Evolutionary conservation across 1,140 invertebrate species (phyloP), one percentile per base, ranked within the genome.

Genomic region (Uloborus diversus): DNA sequence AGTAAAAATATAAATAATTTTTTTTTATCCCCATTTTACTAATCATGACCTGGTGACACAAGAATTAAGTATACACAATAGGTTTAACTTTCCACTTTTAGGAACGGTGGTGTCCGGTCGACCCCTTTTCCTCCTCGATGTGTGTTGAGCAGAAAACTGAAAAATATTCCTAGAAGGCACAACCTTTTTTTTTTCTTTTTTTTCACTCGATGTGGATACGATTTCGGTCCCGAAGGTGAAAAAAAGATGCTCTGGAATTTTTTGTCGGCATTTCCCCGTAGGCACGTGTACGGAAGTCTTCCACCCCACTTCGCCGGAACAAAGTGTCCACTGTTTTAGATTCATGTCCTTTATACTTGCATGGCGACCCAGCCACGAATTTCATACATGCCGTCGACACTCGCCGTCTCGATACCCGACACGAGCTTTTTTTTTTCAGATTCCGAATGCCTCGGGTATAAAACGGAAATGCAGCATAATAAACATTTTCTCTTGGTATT

Each of bases 1-100:
- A 70, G 53, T n/a, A 73, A 61, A 73, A 73, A 73, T 61, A 53
- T 32, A 47, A 73, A 73, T 61, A 73, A 73, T n/a, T 30, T n/a
- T 37, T 35, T 5, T 17, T 14, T 35, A 73, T 47, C 32, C 47
- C 30, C 35, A 61, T 73, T 73, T 71, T 42, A 61, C 53, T 61
- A 47, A 32, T 27, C 27, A 32, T 61, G 20, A n/a, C 25, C 23
- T 4, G 11, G 13, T 20, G 28, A 61, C 32, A 53, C 20, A 27
- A 17, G 53, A 51, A 20, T 73, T 73, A 61, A 73, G 56, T 73
- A 73, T 70, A 73, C 49, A 73, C 61, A 30, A 73, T 25, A 73
- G 14, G 32, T 30, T 28, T 23, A 33, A 69, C 66, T 70, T 70
- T 57, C 32, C 30, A 56, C 51, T 35, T 56, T 57, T 73, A 73